Conservation (phyloP, 2,113 vertebrate genomes). For the Chamaea fasciata region DNA sequence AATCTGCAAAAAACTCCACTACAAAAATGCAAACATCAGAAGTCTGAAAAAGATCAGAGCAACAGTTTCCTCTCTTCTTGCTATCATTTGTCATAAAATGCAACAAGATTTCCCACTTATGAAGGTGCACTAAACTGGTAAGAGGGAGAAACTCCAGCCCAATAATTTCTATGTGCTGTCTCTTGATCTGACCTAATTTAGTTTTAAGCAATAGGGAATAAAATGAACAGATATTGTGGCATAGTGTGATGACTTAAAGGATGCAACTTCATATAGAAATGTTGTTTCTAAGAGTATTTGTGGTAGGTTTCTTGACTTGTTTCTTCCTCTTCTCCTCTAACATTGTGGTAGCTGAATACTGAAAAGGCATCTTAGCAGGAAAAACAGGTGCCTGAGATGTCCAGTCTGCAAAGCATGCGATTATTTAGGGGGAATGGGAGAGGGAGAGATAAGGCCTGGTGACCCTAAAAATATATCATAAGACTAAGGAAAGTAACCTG, state of each 20-base stretch:
- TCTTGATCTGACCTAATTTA: background rate
- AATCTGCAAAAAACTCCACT: too few relatives aligned
- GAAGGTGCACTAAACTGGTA: background rate
- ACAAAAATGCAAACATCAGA: too few relatives aligned
- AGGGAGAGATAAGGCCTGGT: background rate
- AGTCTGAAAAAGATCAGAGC: too few relatives aligned
- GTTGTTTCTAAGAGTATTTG: background rate
- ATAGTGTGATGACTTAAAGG: background rate
- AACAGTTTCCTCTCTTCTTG: background rate
- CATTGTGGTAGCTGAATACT: background rate
- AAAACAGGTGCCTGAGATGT: background rate
- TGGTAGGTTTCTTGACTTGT: background rate
- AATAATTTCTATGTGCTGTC: background rate
- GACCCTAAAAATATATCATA: background rate
- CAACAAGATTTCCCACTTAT: background rate
- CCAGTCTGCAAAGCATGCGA: background rate
- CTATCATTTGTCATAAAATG: background rate
- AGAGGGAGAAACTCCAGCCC: background rate
- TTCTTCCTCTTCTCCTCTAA: background rate
- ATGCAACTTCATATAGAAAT: background rate
- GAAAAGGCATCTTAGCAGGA: background rate
- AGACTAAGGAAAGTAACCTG: background rate
- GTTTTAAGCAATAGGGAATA: slow-evolving; percentile 10
- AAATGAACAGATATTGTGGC: slow-evolving; percentile 24
- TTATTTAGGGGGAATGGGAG: background rate